Conservation (phyloP, 1,140 invertebrate genomes). For the Saxidomus purpurata region DNA sequence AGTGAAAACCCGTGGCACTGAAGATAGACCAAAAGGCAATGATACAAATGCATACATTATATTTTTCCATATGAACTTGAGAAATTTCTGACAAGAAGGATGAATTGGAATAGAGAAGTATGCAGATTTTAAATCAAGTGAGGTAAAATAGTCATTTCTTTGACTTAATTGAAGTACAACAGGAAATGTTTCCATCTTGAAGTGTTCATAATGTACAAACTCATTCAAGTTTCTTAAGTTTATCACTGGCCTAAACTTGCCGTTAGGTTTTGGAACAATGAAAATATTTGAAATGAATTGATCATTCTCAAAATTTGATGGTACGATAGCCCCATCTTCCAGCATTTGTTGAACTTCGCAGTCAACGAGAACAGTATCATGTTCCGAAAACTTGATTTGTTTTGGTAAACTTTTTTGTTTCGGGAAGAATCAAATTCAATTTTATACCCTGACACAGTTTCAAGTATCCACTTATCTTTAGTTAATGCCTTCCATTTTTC, state of each 20-base stretch:
- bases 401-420: not conserved
- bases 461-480: slow-evolving; percentile 12
- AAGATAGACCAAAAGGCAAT: not conserved
- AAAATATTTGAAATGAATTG: slow-evolving; percentile 1
- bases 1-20: not conserved
- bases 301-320: not conserved
- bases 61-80: slow-evolving; percentile 1
- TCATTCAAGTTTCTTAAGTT: not conserved
- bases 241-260: too few species aligned
- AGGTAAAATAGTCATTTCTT: slow-evolving; percentile 4
- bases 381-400: slow-evolving; percentile 1
- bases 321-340: slow-evolving; percentile 11
- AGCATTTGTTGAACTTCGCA: not conserved
- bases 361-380: not conserved
- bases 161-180: not conserved
- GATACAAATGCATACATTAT: not conserved
- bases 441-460: slow-evolving; percentile 6
- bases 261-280: too few species aligned
- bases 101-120: not conserved
- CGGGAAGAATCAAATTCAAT: slow-evolving; percentile 9
- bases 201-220: too few species aligned
- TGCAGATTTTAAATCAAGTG: too few species aligned
- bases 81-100: not conserved
- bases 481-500: not conserved
- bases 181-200: not conserved